These are phyloP conservation scores for Ahaetulla prasina DNA, from an alignment of 2,113 vertebrate species.

Conservation along the genomic window DNA sequence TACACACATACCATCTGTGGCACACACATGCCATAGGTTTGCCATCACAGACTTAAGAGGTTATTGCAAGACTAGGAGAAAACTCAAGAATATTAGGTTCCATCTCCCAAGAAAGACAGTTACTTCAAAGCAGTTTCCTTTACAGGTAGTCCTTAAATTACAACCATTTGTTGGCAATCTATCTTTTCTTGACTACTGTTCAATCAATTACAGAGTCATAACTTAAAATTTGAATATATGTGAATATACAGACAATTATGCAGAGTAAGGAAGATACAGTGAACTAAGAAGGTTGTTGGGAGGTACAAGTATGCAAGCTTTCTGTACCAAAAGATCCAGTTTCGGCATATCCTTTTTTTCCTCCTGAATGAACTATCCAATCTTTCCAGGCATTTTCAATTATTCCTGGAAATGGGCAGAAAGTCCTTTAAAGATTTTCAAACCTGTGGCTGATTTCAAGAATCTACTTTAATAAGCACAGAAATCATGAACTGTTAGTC, in stretches of 20 bases:
- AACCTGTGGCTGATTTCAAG: not conserved
- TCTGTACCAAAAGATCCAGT: not conserved
- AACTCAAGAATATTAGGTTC: not conserved
- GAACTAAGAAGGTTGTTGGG: not conserved
- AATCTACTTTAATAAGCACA: not conserved
- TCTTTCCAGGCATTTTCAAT: not conserved
- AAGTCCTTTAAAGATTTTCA: not conserved
- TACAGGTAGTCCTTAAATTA: not conserved
- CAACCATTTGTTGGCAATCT: not conserved
- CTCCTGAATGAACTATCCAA: not conserved
- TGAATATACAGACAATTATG: not conserved
- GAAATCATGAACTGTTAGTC: not conserved
- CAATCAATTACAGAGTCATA: not conserved
- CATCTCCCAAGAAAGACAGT: not conserved
- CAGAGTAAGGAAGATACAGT: not conserved
- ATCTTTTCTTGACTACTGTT: not conserved
- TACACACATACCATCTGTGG: too few relatives aligned
- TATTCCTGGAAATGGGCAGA: not conserved
- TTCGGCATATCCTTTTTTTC: not conserved
- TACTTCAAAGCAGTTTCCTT: not conserved
- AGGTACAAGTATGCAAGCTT: not conserved
- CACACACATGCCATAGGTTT: too few relatives aligned
- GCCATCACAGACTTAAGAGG: too few relatives aligned
- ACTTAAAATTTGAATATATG: not conserved
- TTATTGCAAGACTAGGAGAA: not conserved